Conservation (phyloP, 2,797 vertebrate genomes). For the Caiman crocodilus region DNA sequence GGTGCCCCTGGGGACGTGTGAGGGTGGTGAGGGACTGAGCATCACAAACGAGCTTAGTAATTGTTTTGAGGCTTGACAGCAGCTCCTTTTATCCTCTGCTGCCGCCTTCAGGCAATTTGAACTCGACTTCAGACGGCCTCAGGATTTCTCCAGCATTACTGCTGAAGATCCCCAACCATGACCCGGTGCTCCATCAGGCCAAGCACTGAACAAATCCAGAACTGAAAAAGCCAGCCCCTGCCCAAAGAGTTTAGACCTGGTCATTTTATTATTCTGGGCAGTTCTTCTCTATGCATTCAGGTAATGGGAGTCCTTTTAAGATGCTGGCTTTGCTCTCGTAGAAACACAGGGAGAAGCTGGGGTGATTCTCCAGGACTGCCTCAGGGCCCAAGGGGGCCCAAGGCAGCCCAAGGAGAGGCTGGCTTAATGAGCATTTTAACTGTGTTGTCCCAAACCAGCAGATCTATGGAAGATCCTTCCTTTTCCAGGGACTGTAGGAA, state of each 20-base stretch:
- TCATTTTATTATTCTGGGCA: background rate
- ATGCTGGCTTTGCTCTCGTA: background rate
- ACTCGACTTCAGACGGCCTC: no score
- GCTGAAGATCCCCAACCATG: background rate
- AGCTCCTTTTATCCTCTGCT: background rate
- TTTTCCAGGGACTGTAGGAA: rapidly evolving
- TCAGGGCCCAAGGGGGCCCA: rapidly evolving
- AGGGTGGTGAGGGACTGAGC: background rate
- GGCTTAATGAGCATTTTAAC: background rate
- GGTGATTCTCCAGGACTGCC: rapidly evolving
- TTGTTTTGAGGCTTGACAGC: background rate
- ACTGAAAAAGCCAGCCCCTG: background rate
- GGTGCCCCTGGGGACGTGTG: background rate
- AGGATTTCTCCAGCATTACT: background rate
- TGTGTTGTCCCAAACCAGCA: background rate
- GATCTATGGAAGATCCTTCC: background rate
- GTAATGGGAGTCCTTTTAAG: background rate
- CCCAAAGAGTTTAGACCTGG: no score
- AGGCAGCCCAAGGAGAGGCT: rapidly evolving
- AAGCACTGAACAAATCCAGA: background rate
- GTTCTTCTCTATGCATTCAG: background rate
- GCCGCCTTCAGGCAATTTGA: no score
- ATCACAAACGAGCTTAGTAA: background rate
- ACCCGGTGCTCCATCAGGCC: background rate
- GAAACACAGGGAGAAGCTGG: background rate